Evolutionary conservation across 2,888 invertebrate genomes (phyloP).

Genomic region (Leptopterna dolabrata): DNA sequence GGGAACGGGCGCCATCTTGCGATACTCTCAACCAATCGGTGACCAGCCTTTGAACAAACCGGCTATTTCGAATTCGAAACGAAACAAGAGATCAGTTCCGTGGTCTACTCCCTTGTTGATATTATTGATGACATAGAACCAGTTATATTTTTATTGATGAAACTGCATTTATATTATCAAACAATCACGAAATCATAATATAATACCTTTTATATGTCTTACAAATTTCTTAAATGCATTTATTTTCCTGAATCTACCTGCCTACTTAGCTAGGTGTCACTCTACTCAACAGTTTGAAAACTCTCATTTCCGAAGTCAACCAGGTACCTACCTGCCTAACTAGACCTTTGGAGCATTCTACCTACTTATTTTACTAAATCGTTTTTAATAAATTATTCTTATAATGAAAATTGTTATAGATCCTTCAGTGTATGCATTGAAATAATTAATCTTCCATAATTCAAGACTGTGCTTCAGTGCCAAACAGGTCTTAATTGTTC

Average conservation of each 20-base stretch:
- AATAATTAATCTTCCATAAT: neutral
- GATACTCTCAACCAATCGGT: constrained; percentile 63
- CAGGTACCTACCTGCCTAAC: too few relatives aligned
- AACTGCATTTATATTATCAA: neutral
- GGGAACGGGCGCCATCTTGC: constrained; percentile 59
- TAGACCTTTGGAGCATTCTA: neutral
- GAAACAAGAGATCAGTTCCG: neutral
- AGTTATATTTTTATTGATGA: neutral
- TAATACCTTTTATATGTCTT: neutral
- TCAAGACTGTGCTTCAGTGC: constrained; percentile 6
- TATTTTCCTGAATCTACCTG: neutral
- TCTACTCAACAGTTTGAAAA: too few relatives aligned
- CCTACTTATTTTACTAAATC: neutral
- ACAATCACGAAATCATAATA: neutral
- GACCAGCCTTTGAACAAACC: constrained; percentile 60
- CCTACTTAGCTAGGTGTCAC: too few relatives aligned
- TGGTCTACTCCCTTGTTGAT: neutral
- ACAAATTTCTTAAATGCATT: neutral
- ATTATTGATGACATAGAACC: neutral
- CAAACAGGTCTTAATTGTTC: neutral
- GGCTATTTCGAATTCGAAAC: neutral
- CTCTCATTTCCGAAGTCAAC: too few relatives aligned
- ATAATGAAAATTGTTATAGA: neutral
- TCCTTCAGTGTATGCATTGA: neutral
- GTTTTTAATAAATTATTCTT: neutral